phyloP scores from a whole-genome alignment of 37 sponge, comb jelly and placozoan genomes.

The Geodia barretti region DNA sequence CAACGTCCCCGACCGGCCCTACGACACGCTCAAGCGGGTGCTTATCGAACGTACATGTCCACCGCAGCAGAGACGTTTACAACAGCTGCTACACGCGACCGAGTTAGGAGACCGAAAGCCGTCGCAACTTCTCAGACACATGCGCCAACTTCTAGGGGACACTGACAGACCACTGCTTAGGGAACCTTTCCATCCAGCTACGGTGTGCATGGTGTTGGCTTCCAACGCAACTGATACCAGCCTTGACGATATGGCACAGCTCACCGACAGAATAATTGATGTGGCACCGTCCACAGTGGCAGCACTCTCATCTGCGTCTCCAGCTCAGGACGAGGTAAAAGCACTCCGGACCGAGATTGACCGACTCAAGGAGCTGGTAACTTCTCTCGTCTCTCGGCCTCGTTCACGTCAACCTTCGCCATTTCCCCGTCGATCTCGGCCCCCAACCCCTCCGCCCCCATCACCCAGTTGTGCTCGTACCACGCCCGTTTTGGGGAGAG shows the following conservation, averaged over 20 bases:
- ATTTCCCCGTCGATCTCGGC: neutral
- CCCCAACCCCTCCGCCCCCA: neutral
- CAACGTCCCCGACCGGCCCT: slow-evolving; percentile 28
- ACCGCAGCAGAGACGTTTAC: slow-evolving; percentile 19
- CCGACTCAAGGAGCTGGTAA: neutral
- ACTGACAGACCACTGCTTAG: neutral
- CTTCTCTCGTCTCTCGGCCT: neutral
- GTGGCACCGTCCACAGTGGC: slow-evolving; percentile 25
- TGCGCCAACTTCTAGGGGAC: slow-evolving; percentile 11
- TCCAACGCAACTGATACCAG: slow-evolving; percentile 6
- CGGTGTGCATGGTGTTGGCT: slow-evolving; percentile 54
- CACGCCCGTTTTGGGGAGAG: slow-evolving; percentile 17
- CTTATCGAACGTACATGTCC: slow-evolving; percentile 43
- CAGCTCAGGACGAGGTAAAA: no score
- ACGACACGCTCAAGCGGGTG: slow-evolving; percentile 35
- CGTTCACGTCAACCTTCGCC: neutral
- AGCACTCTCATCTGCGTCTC: neutral
- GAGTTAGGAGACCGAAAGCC: slow-evolving; percentile 46
- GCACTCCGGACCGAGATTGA: slow-evolving; percentile 21
- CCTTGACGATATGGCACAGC: slow-evolving; percentile 43
- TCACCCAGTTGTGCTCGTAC: slow-evolving; percentile 63
- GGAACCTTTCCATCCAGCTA: slow-evolving; percentile 38
- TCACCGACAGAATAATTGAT: slow-evolving; percentile 59
- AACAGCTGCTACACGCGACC: slow-evolving; percentile 9
- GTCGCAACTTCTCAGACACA: slow-evolving; percentile 35